Evolutionary conservation across 2,113 vertebrate genomes (phyloP).

Genomic region (Rhodinocichla rosea): DNA sequence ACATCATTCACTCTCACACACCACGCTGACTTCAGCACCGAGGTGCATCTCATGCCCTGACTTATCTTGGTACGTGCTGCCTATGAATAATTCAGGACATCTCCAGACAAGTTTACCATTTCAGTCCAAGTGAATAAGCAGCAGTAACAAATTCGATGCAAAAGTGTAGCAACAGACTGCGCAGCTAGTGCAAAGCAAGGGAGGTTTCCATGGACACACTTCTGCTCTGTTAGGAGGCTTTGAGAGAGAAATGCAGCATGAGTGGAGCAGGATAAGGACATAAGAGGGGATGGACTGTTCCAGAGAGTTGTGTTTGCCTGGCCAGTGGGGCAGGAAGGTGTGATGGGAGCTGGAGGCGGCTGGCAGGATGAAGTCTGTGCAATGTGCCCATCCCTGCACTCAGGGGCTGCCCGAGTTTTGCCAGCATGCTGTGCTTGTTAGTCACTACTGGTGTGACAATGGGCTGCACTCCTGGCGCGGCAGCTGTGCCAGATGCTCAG

Average conservation of each 20-base stretch:
- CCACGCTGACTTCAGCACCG: neutral
- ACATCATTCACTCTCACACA: neutral
- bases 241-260: slow-evolving; percentile 40
- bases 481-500: slow-evolving; percentile 5
- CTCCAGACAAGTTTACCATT: slow-evolving; percentile 68
- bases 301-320: neutral
- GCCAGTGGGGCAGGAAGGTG: neutral
- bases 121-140: slow-evolving; percentile 71
- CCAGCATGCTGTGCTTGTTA: neutral
- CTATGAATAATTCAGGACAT: slow-evolving; percentile 67
- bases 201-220: slow-evolving; percentile 64
- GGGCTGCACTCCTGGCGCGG: neutral
- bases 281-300: neutral
- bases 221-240: slow-evolving; percentile 37
- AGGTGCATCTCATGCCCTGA: slow-evolving; percentile 62
- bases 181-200: slow-evolving; percentile 22
- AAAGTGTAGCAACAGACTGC: slow-evolving; percentile 45
- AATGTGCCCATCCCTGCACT: neutral
- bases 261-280: neutral
- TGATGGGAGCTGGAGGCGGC: neutral
- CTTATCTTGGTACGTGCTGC: slow-evolving; percentile 50
- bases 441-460: neutral
- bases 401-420: neutral
- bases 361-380: neutral
- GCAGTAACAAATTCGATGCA: slow-evolving; percentile 41